Evolutionary conservation across 2,888 invertebrate species (phyloP), one percentile per base, ranked within the genome.

Genomic region (Agonopterix subpropinquella): DNA sequence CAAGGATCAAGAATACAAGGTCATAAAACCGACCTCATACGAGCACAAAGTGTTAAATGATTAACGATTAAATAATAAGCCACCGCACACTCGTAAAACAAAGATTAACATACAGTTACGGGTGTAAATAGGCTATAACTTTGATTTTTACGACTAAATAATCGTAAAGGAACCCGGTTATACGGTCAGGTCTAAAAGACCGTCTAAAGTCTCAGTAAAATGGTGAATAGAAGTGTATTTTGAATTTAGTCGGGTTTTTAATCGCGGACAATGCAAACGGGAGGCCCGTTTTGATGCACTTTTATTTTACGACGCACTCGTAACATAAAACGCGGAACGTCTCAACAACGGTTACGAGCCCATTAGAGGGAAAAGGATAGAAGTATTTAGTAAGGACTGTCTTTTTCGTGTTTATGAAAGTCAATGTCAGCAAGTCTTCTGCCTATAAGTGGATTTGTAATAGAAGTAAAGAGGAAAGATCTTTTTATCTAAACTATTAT

Each of bases 101-200:
- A 83, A 86, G 84, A 87, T 88, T 88, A 87, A 86, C 85, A 87
- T 85, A 87, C 86, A 81, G 77, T 88, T 83, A 86, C 84, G 77
- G 76, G 67, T 83, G 86, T 86, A 87, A 89, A 89, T 88, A 87
- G 87, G 78, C 89, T 82, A 87, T 89, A 87, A 89, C 89, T 89
- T 89, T 89, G 89, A 89, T 89, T 89, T 89, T 89, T 89, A 89
- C 87, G 88, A 89, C 89, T 89, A 89, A 89, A 89, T 89, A 89
- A 89, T 89, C 89, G 89, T 89, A 89, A 89, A 89, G 81, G 87
- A 85, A 80, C 84, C 84, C 80, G 80, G 62, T 66, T 70, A 75
- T 50, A 62, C 76, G 73, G 58, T 80, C 61, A 59, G 70, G 65
- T 80, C 73, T 48, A 53, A 61, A 62, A 67, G 68, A 56, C 67